phyloP scores from a whole-genome alignment of 2,888 invertebrate genomes.

The Dascillus cervinus region DNA sequence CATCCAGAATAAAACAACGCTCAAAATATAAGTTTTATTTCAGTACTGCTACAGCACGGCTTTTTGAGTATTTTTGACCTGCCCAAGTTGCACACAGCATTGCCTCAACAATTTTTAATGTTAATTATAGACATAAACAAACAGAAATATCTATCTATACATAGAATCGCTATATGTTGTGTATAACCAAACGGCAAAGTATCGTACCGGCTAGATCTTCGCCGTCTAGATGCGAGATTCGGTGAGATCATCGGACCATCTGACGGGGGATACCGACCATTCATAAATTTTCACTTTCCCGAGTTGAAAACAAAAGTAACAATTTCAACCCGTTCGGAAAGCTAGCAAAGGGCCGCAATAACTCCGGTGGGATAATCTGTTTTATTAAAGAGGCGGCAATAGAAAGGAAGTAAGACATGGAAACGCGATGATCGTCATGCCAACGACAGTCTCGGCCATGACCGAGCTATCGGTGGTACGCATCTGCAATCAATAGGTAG shows the following conservation, averaged over 20 bases:
- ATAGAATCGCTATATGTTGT: constrained; percentile 38
- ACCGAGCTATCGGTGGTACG: constrained; percentile 30
- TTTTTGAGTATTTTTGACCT: constrained; percentile 49
- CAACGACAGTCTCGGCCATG: constrained; percentile 32
- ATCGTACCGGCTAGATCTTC: too few species aligned
- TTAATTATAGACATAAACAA: constrained; percentile 49
- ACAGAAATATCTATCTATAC: constrained; percentile 46
- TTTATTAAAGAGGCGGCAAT: constrained; percentile 18
- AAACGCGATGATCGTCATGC: constrained; percentile 31
- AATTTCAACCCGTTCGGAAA: too few species aligned
- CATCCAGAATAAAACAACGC: constrained; percentile 44
- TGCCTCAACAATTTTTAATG: constrained; percentile 45
- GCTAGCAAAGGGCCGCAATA: too few species aligned
- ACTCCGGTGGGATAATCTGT: constrained; percentile 10
- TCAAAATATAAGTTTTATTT: constrained; percentile 48
- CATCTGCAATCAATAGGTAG: constrained; percentile 36
- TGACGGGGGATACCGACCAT: too few species aligned
- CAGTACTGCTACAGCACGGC: constrained; percentile 44
- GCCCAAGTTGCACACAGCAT: constrained; percentile 43
- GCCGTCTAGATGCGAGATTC: too few species aligned
- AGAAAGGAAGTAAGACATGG: constrained; percentile 25
- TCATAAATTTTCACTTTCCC: too few species aligned
- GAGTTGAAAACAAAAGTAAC: too few species aligned
- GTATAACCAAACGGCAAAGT: not conserved
- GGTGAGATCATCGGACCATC: too few species aligned